A percentile compares a stretch with the other conserved stretches of the same genome.
Evolutionary conservation across 2,113 vertebrate genomes (phyloP).

Genomic region (Lagopus leucura): DNA sequence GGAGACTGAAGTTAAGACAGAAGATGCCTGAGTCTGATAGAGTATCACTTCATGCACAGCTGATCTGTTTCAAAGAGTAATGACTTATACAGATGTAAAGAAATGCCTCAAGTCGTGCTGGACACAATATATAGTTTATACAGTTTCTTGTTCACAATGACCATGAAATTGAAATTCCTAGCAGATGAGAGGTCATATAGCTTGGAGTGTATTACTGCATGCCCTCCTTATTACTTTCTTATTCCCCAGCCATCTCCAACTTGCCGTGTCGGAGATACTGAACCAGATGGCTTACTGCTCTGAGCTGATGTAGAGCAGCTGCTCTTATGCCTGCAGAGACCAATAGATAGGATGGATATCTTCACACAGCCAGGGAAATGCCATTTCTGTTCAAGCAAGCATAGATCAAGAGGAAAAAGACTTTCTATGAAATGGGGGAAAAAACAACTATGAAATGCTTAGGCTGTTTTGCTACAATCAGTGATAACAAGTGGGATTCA

Average conservation of each 20-base stretch:
- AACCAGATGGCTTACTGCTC: neutral
- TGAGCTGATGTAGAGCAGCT: neutral
- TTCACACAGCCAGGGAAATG: neutral
- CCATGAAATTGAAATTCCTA: neutral
- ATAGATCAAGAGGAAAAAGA: neutral
- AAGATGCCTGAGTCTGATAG: neutral
- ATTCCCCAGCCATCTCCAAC: neutral
- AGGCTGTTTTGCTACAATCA: neutral
- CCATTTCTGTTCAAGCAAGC: neutral
- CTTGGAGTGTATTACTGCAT: neutral
- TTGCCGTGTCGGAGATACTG: neutral
- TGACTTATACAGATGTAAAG: neutral
- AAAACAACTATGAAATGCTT: neutral
- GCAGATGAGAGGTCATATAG: neutral
- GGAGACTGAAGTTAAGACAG: neutral
- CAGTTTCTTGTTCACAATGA: accelerated
- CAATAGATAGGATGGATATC: neutral
- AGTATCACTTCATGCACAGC: neutral
- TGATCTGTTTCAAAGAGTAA: neutral
- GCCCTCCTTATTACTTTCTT: neutral
- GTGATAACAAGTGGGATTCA: too few species aligned
- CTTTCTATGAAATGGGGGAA: neutral
- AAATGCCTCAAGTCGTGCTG: neutral
- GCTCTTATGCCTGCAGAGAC: neutral
- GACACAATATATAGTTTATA: neutral